A percentile compares a stretch with the other conserved stretches of the same genome.
Conservation (phyloP, 2,113 vertebrate species). For the Sapayoa aenigma region DNA sequence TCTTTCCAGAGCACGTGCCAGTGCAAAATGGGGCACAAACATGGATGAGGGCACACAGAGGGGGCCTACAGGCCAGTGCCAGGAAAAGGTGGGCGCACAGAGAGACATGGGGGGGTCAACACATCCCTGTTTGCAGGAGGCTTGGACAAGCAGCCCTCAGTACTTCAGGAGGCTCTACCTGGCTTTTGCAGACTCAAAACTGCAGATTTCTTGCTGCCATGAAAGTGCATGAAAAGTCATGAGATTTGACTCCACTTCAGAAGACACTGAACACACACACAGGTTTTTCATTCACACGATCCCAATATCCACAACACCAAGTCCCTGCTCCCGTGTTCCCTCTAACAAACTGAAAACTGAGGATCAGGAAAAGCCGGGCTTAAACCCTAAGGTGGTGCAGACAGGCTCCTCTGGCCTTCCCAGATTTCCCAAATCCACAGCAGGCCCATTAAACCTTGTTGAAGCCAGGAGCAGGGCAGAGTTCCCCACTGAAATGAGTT, state of each 20-base stretch:
- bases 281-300: background rate
- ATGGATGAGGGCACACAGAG: accelerated
- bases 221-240: background rate
- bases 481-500: background rate
- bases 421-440: background rate
- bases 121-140: background rate
- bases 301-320: accelerated
- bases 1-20: background rate
- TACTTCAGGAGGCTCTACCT: background rate
- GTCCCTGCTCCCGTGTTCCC: background rate
- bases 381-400: background rate
- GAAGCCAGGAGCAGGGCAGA: background rate
- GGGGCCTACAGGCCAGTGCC: background rate
- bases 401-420: background rate
- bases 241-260: background rate
- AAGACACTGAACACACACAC: accelerated
- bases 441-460: background rate
- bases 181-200: background rate
- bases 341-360: background rate
- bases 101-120: background rate
- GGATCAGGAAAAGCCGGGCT: background rate
- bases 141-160: background rate
- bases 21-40: background rate
- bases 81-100: background rate
- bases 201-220: background rate